Percentiles rank a stretch among this genome's conserved stretches.
Conservation (phyloP, 2,888 invertebrate genomes). For the Callimorpha dominula region DNA sequence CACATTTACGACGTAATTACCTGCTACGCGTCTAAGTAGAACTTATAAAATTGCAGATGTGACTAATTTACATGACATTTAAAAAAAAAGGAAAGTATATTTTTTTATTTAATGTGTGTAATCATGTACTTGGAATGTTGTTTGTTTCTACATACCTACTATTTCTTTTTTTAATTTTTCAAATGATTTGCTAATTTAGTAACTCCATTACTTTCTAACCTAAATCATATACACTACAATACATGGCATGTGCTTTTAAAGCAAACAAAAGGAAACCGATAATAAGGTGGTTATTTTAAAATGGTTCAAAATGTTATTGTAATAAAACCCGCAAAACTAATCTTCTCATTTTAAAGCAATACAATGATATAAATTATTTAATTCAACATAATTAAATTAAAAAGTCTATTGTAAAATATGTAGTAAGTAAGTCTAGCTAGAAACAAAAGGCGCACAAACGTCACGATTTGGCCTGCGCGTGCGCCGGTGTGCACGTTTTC, state of each 20-base stretch:
- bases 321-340: neutral
- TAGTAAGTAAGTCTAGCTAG: constrained; percentile 15
- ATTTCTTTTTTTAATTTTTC: neutral
- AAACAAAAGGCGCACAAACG: constrained; percentile 42
- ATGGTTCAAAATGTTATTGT: too few relatives aligned
- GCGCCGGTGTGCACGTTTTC: constrained; percentile 51
- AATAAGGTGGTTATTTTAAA: too few relatives aligned
- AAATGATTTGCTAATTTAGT: neutral
- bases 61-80: constrained; percentile 14
- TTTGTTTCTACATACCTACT: neutral
- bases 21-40: constrained; percentile 29
- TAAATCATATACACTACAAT: neutral
- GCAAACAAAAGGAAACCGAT: too few relatives aligned
- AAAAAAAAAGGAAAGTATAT: neutral
- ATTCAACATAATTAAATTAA: neutral
- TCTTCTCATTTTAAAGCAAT: too few relatives aligned
- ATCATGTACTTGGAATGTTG: neutral
- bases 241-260: too few relatives aligned
- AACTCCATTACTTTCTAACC: neutral
- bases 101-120: constrained; percentile 1
- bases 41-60: constrained; percentile 27
- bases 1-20: constrained; percentile 54
- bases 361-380: neutral
- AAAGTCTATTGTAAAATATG: constrained; percentile 1
- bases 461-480: constrained; percentile 51